A percentile compares a stretch with the other conserved stretches of the same genome.
phyloP scores from a whole-genome alignment of 2,888 invertebrate species.

The Agrypnus murinus region DNA sequence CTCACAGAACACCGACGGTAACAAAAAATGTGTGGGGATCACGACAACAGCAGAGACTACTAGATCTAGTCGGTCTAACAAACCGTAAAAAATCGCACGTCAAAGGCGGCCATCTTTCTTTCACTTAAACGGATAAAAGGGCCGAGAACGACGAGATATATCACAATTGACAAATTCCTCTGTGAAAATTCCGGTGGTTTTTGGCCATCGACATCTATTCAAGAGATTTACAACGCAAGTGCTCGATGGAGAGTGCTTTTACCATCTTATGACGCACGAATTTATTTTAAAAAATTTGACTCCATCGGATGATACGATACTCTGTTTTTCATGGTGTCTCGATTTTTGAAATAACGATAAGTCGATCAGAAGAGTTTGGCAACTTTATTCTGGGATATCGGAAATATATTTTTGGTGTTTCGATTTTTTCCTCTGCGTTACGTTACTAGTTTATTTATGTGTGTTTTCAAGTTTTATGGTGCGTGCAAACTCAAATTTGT shows the following conservation, averaged over 20 bases:
- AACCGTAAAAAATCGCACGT: conserved; percentile 51
- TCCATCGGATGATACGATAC: conserved; percentile 5
- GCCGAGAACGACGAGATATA: conserved; percentile 46
- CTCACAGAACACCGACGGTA: conserved; percentile 34
- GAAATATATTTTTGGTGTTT: conserved; percentile 21
- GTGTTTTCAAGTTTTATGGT: conserved; percentile 24
- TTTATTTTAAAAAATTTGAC: conserved; percentile 30
- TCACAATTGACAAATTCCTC: conserved; percentile 51
- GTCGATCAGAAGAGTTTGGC: conserved; percentile 7
- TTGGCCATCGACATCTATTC: conserved; percentile 45
- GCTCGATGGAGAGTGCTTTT: conserved; percentile 39
- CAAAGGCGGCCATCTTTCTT: conserved; percentile 51
- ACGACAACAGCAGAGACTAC: conserved; percentile 48
- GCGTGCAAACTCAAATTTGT: conserved; percentile 34
- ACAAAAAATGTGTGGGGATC: conserved; percentile 45
- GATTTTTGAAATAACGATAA: background rate
- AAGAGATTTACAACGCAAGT: conserved; percentile 46
- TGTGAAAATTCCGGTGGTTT: conserved; percentile 41
- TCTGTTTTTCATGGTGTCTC: background rate
- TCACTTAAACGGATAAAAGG: conserved; percentile 49
- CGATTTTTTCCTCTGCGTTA: conserved; percentile 16
- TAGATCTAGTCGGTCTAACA: conserved; percentile 48
- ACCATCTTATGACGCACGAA: conserved; percentile 31
- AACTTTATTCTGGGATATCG: conserved; percentile 30
- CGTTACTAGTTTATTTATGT: conserved; percentile 25